Conservation (phyloP, 1,140 invertebrate genomes). For the Nasonia vitripennis region DNA sequence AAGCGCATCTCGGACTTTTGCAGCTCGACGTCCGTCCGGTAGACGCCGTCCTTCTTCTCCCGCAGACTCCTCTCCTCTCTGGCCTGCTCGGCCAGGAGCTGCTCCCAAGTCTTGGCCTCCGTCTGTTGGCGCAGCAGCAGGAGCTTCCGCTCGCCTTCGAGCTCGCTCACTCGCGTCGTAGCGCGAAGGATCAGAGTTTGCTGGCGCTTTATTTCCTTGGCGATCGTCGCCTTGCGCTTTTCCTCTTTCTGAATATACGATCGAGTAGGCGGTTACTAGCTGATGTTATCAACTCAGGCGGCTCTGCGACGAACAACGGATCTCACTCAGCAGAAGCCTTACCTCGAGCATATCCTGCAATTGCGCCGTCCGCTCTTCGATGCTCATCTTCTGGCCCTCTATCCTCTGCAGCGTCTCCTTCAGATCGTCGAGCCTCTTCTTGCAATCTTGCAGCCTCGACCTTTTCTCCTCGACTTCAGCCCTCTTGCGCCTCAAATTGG, state of each 20-base stretch:
- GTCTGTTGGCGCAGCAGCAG: conserved; percentile 56
- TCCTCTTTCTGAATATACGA: conserved; percentile 63
- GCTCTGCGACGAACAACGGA: too few relatives aligned
- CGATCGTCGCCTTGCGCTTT: conserved; percentile 60
- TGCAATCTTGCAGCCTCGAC: conserved; percentile 59
- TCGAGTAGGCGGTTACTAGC: too few relatives aligned
- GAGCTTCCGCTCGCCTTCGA: conserved; percentile 64
- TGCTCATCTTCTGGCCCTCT: conserved; percentile 61
- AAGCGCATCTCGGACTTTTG: conserved; percentile 66
- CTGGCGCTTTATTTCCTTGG: conserved; percentile 60
- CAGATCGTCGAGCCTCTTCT: conserved; percentile 62
- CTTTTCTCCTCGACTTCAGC: conserved; percentile 60
- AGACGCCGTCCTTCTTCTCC: conserved; percentile 67
- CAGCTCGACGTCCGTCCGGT: conserved; percentile 67
- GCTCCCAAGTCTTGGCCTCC: conserved; percentile 63
- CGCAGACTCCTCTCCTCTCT: conserved; percentile 65
- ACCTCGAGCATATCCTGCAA: conserved; percentile 72
- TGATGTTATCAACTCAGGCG: too few relatives aligned
- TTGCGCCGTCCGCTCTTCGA: conserved; percentile 66
- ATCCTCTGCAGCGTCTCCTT: conserved; percentile 62
- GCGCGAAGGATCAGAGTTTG: conserved; percentile 60
- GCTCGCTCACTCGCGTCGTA: conserved; percentile 56
- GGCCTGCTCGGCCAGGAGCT: conserved; percentile 45
- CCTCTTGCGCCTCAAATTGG: conserved; percentile 61
- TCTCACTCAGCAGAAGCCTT: neutral